Evolutionary conservation across 2,113 vertebrate genomes (phyloP).

Genomic region (Hylia prasina): DNA sequence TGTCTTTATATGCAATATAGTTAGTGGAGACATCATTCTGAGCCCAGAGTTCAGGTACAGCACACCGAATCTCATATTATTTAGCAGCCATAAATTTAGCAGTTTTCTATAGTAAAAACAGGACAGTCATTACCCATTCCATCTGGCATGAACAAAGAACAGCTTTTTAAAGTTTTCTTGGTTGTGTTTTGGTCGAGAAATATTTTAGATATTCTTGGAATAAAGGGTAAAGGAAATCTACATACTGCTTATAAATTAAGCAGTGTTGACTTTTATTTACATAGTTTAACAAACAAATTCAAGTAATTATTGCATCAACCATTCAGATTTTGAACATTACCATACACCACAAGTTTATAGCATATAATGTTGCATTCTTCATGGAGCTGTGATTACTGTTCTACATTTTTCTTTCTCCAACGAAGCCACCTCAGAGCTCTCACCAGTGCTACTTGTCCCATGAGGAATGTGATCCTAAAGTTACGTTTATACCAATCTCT

Average conservation of each 20-base stretch:
- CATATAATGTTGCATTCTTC: not conserved
- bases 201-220: not conserved
- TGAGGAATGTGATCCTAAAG: slow-evolving; percentile 89
- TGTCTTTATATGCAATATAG: not conserved
- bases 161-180: not conserved
- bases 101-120: not conserved
- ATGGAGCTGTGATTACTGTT: not conserved
- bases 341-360: not conserved
- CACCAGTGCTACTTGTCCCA: slow-evolving; percentile 82
- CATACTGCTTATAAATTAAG: not conserved
- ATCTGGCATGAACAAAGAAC: not conserved
- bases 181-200: not conserved
- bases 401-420: slow-evolving; percentile 11
- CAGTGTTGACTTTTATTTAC: not conserved
- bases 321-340: not conserved
- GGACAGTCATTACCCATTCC: not conserved
- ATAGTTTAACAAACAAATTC: not conserved
- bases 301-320: not conserved
- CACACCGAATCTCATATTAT: not conserved
- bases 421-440: slow-evolving; percentile 75
- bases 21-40: not conserved
- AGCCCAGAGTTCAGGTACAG: not conserved
- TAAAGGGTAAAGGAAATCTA: not conserved
- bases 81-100: not conserved
- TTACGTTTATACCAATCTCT: slow-evolving; percentile 93